These are phyloP conservation scores for Chrysolina haemoptera DNA, from an alignment of 2,888 invertebrate species.

Conservation along the genomic window DNA sequence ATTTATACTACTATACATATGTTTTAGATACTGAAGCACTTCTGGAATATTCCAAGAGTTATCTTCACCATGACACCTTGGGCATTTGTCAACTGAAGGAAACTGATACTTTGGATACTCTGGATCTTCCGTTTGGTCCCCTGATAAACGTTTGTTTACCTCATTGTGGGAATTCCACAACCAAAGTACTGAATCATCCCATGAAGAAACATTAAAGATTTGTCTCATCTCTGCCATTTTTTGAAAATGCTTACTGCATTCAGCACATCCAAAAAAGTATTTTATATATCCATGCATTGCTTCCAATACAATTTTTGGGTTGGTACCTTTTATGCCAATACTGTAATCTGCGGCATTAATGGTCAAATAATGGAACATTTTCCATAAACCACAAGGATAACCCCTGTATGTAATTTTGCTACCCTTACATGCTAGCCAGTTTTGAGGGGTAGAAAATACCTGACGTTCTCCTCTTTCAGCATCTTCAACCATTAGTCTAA, in stretches of 20 bases:
- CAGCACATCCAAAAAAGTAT: conserved; percentile 93
- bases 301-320: conserved; percentile 79
- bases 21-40: conserved; percentile 77
- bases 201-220: conserved; percentile 78
- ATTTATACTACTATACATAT: conserved; percentile 71
- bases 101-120: conserved; percentile 91
- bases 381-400: conserved; percentile 97
- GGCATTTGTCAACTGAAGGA: conserved; percentile 80
- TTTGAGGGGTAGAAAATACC: conserved; percentile 72
- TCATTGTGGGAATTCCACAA: conserved; percentile 95
- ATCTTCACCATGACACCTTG: conserved; percentile 74
- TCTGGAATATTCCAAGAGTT: conserved; percentile 75
- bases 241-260: conserved; percentile 92
- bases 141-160: conserved; percentile 90
- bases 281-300: conserved; percentile 92
- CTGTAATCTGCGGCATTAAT: conserved; percentile 78
- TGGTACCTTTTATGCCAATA: conserved; percentile 64
- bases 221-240: conserved; percentile 84
- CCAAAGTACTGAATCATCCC: conserved; percentile 89
- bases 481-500: conserved; percentile 72
- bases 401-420: conserved; percentile 84
- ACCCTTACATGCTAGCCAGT: conserved; percentile 89
- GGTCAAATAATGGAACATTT: conserved; percentile 91
- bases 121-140: conserved; percentile 93
- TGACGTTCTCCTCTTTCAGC: conserved; percentile 73